Evolutionary conservation across 2,888 invertebrate species (phyloP).

Genomic region (Cenopis cana): DNA sequence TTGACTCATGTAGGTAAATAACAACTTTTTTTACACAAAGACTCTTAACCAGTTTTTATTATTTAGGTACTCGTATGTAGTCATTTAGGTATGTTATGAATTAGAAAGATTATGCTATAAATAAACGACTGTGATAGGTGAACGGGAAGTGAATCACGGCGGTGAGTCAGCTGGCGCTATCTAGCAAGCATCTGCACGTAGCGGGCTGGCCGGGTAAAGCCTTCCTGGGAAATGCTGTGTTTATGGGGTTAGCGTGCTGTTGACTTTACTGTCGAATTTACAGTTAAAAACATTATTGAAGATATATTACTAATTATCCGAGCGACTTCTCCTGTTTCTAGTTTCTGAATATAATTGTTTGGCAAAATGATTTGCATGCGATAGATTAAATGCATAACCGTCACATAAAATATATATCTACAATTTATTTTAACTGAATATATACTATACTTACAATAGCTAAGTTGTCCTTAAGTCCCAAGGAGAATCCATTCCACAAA

Average conservation of each 20-base stretch:
- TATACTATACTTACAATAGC: too few relatives aligned
- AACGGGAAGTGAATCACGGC: constrained; percentile 71
- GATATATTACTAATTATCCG: neutral
- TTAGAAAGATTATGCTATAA: constrained; percentile 55
- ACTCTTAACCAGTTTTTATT: neutral
- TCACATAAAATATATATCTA: too few relatives aligned
- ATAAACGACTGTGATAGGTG: constrained; percentile 62
- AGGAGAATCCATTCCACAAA: too few relatives aligned
- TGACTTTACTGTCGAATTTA: neutral
- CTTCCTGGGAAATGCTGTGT: constrained; percentile 53
- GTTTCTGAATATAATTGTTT: too few relatives aligned
- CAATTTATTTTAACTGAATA: too few relatives aligned
- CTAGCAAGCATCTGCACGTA: constrained; percentile 59
- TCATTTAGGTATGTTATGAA: constrained; percentile 14
- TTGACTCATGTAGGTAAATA: neutral
- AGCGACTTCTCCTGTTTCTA: too few relatives aligned
- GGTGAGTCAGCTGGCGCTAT: constrained; percentile 73
- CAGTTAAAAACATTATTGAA: neutral
- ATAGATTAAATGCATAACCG: too few relatives aligned
- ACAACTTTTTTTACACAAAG: neutral
- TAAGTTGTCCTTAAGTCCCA: too few relatives aligned
- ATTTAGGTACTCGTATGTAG: neutral
- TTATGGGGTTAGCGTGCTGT: constrained; percentile 51
- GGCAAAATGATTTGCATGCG: too few relatives aligned
- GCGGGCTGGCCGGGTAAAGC: constrained; percentile 47